These are phyloP conservation scores for Tetrax tetrax DNA, from an alignment of 2,113 vertebrate species.

Conservation along the genomic window DNA sequence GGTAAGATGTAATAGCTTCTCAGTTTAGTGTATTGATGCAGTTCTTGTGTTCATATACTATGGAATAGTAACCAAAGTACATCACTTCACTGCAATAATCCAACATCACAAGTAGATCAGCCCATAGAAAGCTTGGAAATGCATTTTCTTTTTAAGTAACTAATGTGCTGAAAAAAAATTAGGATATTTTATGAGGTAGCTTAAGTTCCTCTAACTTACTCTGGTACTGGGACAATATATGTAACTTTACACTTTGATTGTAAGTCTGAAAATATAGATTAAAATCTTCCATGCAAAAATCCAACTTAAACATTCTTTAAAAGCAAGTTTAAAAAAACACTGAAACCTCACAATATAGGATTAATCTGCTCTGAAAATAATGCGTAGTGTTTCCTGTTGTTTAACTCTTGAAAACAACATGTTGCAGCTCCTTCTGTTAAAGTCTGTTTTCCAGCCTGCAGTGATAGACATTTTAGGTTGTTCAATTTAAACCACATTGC, in stretches of 20 bases:
- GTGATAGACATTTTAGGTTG: background rate
- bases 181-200: background rate
- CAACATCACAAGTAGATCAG: background rate
- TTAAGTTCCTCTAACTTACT: background rate
- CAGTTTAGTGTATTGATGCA: background rate
- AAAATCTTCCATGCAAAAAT: background rate
- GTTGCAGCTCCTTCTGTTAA: background rate
- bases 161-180: background rate
- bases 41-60: background rate
- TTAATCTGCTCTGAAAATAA: background rate
- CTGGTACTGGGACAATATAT: background rate
- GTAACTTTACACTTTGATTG: background rate
- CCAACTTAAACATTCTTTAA: accelerated
- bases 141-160: background rate
- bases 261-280: background rate
- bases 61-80: background rate
- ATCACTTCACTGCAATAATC: background rate
- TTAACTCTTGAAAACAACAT: background rate
- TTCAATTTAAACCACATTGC: background rate
- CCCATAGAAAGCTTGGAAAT: background rate
- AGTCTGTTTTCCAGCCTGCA: background rate
- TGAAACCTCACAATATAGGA: background rate
- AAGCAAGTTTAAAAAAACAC: background rate
- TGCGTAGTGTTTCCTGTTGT: background rate
- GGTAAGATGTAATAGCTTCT: background rate